Evolutionary conservation across 2,797 vertebrate genomes (phyloP), one percentile per base, ranked within the genome.

Genomic region (Epinephelus malabaricus): DNA sequence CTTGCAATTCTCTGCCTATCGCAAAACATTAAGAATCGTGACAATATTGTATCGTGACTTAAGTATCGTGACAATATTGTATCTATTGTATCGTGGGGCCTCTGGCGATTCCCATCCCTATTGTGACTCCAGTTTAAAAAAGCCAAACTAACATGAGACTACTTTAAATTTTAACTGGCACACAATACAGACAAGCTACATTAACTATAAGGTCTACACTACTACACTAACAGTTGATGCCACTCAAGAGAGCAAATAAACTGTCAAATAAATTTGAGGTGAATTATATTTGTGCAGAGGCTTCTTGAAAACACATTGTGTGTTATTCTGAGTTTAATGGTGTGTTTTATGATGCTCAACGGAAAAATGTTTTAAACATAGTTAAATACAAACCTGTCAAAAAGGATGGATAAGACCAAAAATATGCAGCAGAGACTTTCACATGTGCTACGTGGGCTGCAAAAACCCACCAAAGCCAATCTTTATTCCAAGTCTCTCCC

Each of bases 381-480:
- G 11, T 49, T 63, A 4, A 68, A 68, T 17, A 61, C 54, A 68
- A 59, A 73, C 49, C 77, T 83, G 79, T 78, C 78, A 61, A n/a
- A 55, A 0, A 49, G 17, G 56, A 69, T 5, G 55, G 62, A 65
- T 49, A 9, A 47, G 54, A 56, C 50, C 59, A 47, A 38, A 73
- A 66, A 72, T 70, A 67, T 12, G 17, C 40, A 61, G 73, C 69
- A 40, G 38, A 73, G 64, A 67, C 82, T 54, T 81, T 80, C 73
- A 77, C 78, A 79, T 84, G 68, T 67, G 66, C 76, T 72, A 45
- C 19, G 43, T 69, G 73, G 76, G 76, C 73, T 46, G 47, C 13
- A 79, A 65, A 83, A 85, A 75, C 62, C 81, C 77, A 83, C 68
- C 63, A 30, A 62, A 83, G 51, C 66, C 73, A 76, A 14, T 64